A percentile compares a stretch with the other conserved stretches of the same genome.
Evolutionary conservation across 2,888 invertebrate species (phyloP).

Genomic region (Andrena haemorrhoa): DNA sequence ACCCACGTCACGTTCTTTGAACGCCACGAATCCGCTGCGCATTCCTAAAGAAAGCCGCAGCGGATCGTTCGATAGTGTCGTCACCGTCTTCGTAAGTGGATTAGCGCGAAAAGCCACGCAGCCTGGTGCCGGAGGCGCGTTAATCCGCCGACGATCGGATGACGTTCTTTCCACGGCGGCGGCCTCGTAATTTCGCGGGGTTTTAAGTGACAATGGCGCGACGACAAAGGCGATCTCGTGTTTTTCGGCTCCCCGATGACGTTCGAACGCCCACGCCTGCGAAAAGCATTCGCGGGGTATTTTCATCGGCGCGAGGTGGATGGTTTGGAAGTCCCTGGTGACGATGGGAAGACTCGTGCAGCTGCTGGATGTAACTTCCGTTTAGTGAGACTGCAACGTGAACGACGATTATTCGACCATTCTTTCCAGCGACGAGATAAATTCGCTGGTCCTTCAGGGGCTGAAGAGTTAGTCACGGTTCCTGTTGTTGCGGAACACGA

Average conservation of each 20-base stretch:
- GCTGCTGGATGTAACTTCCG: conserved; percentile 51
- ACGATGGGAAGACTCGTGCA: conserved; percentile 2
- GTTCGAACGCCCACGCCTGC: conserved; percentile 35
- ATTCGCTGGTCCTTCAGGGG: conserved; percentile 7
- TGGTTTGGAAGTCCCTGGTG: conserved; percentile 4
- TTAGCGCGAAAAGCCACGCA: neutral
- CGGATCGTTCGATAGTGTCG: neutral
- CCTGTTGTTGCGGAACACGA: neutral
- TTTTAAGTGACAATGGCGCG: conserved; percentile 28
- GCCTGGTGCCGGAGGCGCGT: neutral
- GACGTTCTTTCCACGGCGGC: conserved; percentile 50
- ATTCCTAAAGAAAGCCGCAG: neutral
- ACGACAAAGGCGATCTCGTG: conserved; percentile 38
- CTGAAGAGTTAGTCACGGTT: conserved; percentile 12
- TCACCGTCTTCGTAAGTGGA: neutral
- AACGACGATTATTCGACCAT: conserved; percentile 3
- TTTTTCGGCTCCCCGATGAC: conserved; percentile 17
- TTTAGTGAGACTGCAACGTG: conserved; percentile 8
- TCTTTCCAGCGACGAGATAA: conserved; percentile 22
- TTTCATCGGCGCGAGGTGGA: conserved; percentile 14
- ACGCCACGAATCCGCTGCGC: neutral
- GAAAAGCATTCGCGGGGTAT: neutral
- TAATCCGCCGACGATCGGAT: conserved; percentile 22
- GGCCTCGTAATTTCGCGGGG: conserved; percentile 48
- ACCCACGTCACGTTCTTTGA: neutral